Evolutionary conservation across 2,797 vertebrate species (phyloP).

Genomic region (Menidia menidia): DNA sequence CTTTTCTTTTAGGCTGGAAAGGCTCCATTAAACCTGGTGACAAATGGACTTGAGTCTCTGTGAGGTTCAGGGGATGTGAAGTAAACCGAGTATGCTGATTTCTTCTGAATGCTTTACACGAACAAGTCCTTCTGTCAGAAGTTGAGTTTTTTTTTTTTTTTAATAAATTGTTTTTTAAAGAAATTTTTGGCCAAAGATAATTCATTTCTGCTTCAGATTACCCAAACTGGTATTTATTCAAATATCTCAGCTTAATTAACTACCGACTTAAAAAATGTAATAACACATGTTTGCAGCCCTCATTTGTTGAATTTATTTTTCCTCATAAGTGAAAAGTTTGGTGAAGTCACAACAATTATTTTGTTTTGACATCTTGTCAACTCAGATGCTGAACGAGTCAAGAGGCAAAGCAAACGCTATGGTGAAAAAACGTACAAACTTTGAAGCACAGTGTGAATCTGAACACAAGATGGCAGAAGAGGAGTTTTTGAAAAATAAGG

Average conservation of each 20-base stretch:
- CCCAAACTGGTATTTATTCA: too few relatives aligned
- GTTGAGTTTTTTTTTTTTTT: constrained; percentile 12
- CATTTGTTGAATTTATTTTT: too few relatives aligned
- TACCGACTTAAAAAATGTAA: background rate
- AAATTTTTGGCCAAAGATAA: background rate
- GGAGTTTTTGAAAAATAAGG: background rate
- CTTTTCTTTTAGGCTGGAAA: background rate
- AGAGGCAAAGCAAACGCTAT: background rate
- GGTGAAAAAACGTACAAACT: too few relatives aligned
- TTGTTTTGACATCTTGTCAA: too few relatives aligned
- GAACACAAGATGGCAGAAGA: constrained; percentile 68
- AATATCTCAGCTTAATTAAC: background rate
- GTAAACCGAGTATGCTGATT: background rate
- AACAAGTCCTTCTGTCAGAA: background rate
- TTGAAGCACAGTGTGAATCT: constrained; percentile 21
- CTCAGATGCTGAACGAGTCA: background rate
- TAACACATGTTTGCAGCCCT: background rate
- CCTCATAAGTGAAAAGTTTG: too few relatives aligned
- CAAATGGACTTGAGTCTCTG: background rate
- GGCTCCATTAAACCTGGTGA: background rate
- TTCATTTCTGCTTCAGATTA: too few relatives aligned
- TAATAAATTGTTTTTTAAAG: background rate
- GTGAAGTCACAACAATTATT: too few relatives aligned
- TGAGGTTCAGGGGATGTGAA: background rate
- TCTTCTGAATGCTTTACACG: background rate